Evolutionary conservation across 2,797 vertebrate species (phyloP), one percentile per base, ranked within the genome.

Genomic region (Sandelia bainsii): DNA sequence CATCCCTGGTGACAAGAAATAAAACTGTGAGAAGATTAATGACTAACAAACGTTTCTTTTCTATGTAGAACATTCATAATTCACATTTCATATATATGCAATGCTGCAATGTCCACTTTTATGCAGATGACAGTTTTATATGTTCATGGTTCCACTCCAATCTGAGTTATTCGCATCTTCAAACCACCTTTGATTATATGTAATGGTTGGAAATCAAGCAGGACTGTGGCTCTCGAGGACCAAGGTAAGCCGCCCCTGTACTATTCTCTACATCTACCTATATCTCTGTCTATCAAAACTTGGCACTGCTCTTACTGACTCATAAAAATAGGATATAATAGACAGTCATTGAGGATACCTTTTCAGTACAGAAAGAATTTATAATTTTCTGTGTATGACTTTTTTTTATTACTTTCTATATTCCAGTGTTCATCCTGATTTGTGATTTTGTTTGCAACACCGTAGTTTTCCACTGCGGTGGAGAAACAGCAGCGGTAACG

Each of bases 401-500:
- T 16, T 4, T 6, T 0, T 25, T 11, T 13, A 2, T 16, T 25
- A 0, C 25, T n/a, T n/a, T n/a, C n/a, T n/a, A n/a, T n/a, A 25
- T 8, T 29, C 16, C n/a, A 3, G 34, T 13, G 4, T 14, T 42
- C 42, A 44, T 44, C 5, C 3, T 32, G 19, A 48, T 25, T 27
- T 7, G 20, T 9, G 8, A n/a, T 6, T 65, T 22, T 0, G 17
- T 23, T 44, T 32, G 16, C 48, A 48, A 6, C 10, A 23, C 1
- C 3, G 29, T 6, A 77, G 46, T 37, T 65, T 77, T 22, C 71
- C 70, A 9, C 19, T 60, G 1, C 66, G 68, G 6, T 82, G 73
- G 1, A 85, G 63, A n/a, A 77, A 80, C 19, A 85, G 37, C 45
- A 85, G 69, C 5, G 72, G 76, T 23, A 77, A 23, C 23, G 71